Percentiles rank a stretch among this genome's conserved stretches.
Evolutionary conservation across 2,797 vertebrate genomes (phyloP).

Genomic region (Enteromius mattozi): DNA sequence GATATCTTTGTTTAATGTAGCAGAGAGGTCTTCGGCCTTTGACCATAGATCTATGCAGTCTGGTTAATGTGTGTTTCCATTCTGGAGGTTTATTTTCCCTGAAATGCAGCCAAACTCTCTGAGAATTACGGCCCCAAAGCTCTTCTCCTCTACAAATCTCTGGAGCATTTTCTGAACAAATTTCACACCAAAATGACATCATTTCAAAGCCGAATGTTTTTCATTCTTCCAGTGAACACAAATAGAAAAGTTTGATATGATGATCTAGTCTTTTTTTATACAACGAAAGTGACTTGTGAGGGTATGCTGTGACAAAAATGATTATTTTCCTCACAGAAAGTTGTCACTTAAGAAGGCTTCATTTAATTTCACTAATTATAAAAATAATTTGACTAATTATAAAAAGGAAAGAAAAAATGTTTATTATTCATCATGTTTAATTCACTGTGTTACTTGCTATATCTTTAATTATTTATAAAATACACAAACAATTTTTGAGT

Average conservation of each 20-base stretch:
- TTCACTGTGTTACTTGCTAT: background rate
- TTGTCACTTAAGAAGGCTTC: background rate
- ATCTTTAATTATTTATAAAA: background rate
- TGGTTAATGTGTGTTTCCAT: conserved; percentile 30
- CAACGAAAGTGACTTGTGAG: background rate
- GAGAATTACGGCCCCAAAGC: conserved; percentile 5
- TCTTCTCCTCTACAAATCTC: background rate
- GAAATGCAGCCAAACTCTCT: conserved; percentile 23
- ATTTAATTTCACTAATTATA: too few relatives aligned
- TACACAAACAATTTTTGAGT: background rate
- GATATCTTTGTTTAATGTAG: conserved; percentile 35
- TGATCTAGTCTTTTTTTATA: background rate
- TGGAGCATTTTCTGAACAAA: background rate
- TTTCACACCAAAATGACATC: background rate
- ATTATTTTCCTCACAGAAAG: background rate
- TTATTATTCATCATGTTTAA: too few relatives aligned
- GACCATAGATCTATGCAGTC: background rate
- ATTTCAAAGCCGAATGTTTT: background rate
- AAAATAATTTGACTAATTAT: background rate
- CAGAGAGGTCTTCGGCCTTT: conserved; percentile 14
- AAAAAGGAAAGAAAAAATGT: background rate
- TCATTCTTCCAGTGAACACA: background rate
- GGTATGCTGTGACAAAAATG: background rate
- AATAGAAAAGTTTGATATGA: background rate
- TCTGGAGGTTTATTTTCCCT: conserved; percentile 46